Percentiles rank a stretch among this genome's conserved stretches.
phyloP scores from a whole-genome alignment of 2,888 invertebrate genomes.

The Enchytraeus crypticus region DNA sequence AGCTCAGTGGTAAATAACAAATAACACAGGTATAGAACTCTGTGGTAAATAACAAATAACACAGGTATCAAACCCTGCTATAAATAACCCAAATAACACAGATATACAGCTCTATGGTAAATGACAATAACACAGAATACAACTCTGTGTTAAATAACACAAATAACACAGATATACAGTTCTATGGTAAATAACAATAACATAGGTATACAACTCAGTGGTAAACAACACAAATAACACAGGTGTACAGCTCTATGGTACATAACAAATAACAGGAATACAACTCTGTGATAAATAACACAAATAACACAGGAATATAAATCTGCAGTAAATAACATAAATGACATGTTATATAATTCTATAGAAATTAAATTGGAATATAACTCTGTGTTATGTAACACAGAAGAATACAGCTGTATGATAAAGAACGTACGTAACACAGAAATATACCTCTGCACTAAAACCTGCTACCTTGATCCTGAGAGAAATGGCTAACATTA shows the following conservation, averaged over 20 bases:
- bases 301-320: neutral
- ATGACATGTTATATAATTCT: no score
- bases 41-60: neutral
- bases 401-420: neutral
- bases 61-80: conserved; percentile 35
- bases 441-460: no score
- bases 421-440: no score
- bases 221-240: neutral
- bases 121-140: no score
- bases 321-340: neutral
- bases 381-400: no score
- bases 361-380: no score
- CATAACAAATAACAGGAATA: no score
- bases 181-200: neutral
- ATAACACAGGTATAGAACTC: neutral
- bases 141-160: no score
- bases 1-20: neutral
- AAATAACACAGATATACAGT: neutral
- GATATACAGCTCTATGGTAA: neutral
- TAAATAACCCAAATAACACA: neutral
- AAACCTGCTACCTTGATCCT: no score
- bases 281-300: conserved; percentile 34
- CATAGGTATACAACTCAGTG: neutral
- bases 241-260: no score
- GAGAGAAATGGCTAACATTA: no score